Evolutionary conservation across 2,113 vertebrate species (phyloP), one percentile per base, ranked within the genome.

Genomic region (Chrysemys picta): DNA sequence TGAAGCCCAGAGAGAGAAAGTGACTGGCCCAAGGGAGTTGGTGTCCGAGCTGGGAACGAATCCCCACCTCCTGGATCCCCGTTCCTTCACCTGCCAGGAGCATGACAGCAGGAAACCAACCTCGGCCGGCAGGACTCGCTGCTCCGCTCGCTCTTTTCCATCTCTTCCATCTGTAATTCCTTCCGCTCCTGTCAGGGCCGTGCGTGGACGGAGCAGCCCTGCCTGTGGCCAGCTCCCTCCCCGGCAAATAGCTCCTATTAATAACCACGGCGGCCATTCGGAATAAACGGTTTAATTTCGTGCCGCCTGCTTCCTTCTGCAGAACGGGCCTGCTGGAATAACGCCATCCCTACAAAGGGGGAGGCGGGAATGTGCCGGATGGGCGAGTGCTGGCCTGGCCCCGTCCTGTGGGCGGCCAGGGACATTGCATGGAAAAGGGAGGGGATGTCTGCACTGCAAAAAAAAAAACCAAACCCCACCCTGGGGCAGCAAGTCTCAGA

Each of bases 211-310:
- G 27, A 59, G 57, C 85, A 54, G 54, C 85, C 45, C 47, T 62
- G 1, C 1, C 1, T 0, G 10, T n/a, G 35, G 27, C 50, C 2
- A 0, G 2, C 10, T 80, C 57, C 35, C 29, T n/a, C 27, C 57
- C 13, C 22, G 1, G 21, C 47, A 4, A 6, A 2, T 42, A 12
- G 0, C 50, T 2, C 10, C 0, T 0, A 10, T 53, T 85, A 38
- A 38, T 35, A n/a, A 21, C 16, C 65, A 21, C 22, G 27, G 57
- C 27, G 27, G 57, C 57, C 5, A 27, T 29, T 59, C 5, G 57
- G 27, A 59, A 29, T 59, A 59, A 59, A 59, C 5, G 57, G 57
- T 29, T 59, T 59, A 29, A 13, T 59, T 29, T 72, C n/a, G 7
- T 4, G 35, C 65, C 65, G 16, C n/a, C 31, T 35, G 9, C 65